Evolutionary conservation across 2,113 vertebrate genomes (phyloP).

Genomic region (Chaetorhynchus papuensis): DNA sequence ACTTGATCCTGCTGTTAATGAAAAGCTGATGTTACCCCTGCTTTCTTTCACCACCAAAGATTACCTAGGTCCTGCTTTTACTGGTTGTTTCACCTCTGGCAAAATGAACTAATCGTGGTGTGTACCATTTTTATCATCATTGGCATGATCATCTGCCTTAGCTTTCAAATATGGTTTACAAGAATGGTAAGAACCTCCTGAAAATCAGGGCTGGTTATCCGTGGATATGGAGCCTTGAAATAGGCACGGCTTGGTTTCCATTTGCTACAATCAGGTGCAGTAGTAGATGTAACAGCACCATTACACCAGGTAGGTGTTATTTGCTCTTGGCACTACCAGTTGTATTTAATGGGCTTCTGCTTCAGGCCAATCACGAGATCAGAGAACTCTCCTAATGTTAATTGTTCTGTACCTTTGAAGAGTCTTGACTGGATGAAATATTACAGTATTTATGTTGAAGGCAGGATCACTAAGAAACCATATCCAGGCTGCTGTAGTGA

Average conservation of each 20-base stretch:
- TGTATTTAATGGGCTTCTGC: background rate
- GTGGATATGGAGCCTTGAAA: background rate
- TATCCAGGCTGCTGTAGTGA: background rate
- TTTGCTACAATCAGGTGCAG: background rate
- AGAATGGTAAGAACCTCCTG: background rate
- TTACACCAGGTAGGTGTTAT: background rate
- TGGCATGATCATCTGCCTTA: background rate
- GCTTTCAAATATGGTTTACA: background rate
- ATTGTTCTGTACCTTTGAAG: background rate
- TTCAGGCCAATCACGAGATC: background rate
- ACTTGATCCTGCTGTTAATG: background rate
- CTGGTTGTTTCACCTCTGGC: background rate
- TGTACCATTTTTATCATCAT: background rate
- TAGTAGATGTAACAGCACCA: background rate
- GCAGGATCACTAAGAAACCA: background rate
- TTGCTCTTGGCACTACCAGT: background rate
- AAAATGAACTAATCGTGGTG: background rate
- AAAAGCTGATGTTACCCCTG: background rate
- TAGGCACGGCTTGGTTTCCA: background rate
- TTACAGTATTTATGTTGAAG: background rate
- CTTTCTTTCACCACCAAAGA: background rate
- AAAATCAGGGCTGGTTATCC: background rate
- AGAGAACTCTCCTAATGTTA: background rate
- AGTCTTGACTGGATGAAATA: background rate
- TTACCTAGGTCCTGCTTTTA: background rate